These are phyloP conservation scores for Agrotis exclamationis DNA, from an alignment of 2,888 invertebrate genomes.

Conservation along the genomic window DNA sequence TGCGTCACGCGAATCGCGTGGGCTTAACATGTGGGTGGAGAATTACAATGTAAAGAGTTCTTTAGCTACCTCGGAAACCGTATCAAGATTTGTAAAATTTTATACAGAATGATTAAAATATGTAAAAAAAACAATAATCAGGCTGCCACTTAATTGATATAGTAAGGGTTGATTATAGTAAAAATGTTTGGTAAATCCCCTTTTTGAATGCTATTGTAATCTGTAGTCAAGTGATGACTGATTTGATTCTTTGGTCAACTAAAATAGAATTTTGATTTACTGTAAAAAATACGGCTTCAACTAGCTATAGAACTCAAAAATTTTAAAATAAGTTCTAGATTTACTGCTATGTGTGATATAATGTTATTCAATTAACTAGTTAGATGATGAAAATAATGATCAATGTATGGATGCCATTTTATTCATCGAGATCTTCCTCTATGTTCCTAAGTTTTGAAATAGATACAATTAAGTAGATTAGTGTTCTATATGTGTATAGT, in stretches of 20 bases:
- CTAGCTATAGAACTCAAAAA: constrained; percentile 45
- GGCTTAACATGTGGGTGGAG: constrained; percentile 20
- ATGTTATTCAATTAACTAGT: constrained; percentile 63
- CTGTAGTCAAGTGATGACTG: neutral
- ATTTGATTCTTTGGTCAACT: constrained; percentile 8
- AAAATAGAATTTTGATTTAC: neutral
- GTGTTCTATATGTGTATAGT: constrained; percentile 46
- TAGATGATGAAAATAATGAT: constrained; percentile 56
- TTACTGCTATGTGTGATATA: constrained; percentile 69
- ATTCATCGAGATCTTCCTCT: constrained; percentile 56
- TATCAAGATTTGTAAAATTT: neutral
- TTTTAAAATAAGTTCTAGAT: constrained; percentile 56
- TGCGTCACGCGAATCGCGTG: constrained; percentile 47
- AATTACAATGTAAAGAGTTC: constrained; percentile 42
- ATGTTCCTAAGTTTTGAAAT: constrained; percentile 65
- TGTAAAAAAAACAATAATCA: constrained; percentile 2
- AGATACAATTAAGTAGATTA: constrained; percentile 53
- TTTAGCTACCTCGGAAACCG: constrained; percentile 41
- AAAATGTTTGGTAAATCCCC: constrained; percentile 5
- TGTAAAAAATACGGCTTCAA: constrained; percentile 10
- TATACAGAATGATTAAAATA: neutral
- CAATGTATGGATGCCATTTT: constrained; percentile 55
- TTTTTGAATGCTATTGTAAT: neutral
- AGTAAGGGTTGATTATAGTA: neutral
- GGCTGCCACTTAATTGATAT: neutral